A percentile compares a stretch with the other conserved stretches of the same genome.
These are phyloP conservation scores for Heliconius ethilla DNA, from an alignment of 2,888 invertebrate genomes.

Conservation along the genomic window DNA sequence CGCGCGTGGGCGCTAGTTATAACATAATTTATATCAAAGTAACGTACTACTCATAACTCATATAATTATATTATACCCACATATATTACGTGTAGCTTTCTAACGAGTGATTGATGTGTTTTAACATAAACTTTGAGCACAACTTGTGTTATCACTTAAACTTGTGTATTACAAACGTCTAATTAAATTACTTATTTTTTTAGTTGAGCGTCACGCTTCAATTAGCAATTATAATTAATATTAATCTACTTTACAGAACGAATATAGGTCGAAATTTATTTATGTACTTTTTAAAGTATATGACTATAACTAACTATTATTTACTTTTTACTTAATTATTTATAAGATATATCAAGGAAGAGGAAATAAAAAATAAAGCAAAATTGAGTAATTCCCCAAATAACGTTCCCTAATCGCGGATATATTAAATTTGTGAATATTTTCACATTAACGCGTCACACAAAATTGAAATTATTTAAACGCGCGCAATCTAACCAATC, in stretches of 20 bases:
- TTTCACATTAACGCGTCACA: slow-evolving; percentile 42
- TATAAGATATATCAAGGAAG: not conserved
- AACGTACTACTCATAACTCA: not conserved
- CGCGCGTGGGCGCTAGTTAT: not conserved
- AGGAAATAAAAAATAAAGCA: not conserved
- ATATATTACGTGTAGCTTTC: not conserved
- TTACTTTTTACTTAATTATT: too few relatives aligned
- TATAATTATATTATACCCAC: slow-evolving; percentile 9
- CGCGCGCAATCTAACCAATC: slow-evolving; percentile 43
- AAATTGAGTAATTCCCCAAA: slow-evolving; percentile 50
- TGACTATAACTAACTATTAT: too few relatives aligned
- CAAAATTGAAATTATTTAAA: slow-evolving; percentile 46
- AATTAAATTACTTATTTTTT: not conserved
- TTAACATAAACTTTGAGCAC: not conserved
- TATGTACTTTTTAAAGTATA: too few relatives aligned
- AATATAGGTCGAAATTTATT: too few relatives aligned
- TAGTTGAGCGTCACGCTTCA: not conserved
- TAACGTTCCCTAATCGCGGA: slow-evolving; percentile 47
- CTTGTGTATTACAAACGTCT: not conserved
- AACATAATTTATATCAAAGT: not conserved
- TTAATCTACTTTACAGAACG: too few relatives aligned
- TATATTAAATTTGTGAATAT: slow-evolving; percentile 53
- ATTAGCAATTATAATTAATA: too few relatives aligned
- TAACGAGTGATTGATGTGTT: slow-evolving; percentile 17
- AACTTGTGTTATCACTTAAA: not conserved